Evolutionary conservation across 2,797 vertebrate species (phyloP).

Genomic region (Anas acuta): DNA sequence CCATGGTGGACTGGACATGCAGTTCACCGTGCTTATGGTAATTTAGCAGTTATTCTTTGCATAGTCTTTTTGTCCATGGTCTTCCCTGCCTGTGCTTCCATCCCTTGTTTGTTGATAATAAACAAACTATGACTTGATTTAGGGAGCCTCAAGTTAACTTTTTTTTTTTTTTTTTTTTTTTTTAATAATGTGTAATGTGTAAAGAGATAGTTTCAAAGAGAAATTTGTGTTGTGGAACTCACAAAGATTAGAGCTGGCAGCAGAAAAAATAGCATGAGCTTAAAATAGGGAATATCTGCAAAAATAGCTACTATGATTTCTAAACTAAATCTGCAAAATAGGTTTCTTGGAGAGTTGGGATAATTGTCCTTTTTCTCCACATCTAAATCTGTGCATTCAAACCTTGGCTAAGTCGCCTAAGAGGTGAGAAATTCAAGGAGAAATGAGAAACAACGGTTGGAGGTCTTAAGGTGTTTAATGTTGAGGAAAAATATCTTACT

Average conservation of each 20-base stretch:
- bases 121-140: not conserved
- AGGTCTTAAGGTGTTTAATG: not conserved
- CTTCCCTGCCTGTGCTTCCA: not conserved
- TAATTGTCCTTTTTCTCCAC: not conserved
- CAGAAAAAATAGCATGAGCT: not conserved
- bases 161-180: not conserved
- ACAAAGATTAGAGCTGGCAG: not conserved
- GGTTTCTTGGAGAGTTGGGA: not conserved
- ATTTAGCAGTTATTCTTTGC: not conserved
- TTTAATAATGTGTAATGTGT: not conserved
- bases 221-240: not conserved
- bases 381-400: constrained; percentile 1
- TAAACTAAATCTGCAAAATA: not conserved
- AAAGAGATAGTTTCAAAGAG: not conserved
- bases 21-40: not conserved
- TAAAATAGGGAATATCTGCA: not conserved
- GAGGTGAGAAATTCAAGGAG: not conserved
- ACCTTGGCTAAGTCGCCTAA: not conserved
- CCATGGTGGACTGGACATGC: not conserved
- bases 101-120: not conserved
- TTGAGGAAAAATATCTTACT: not conserved
- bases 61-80: not conserved
- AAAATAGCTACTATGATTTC: not conserved
- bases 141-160: not conserved
- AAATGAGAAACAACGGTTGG: not conserved